These are phyloP conservation scores for Apotomis betuletana DNA, from an alignment of 2,888 invertebrate species.

Conservation along the genomic window DNA sequence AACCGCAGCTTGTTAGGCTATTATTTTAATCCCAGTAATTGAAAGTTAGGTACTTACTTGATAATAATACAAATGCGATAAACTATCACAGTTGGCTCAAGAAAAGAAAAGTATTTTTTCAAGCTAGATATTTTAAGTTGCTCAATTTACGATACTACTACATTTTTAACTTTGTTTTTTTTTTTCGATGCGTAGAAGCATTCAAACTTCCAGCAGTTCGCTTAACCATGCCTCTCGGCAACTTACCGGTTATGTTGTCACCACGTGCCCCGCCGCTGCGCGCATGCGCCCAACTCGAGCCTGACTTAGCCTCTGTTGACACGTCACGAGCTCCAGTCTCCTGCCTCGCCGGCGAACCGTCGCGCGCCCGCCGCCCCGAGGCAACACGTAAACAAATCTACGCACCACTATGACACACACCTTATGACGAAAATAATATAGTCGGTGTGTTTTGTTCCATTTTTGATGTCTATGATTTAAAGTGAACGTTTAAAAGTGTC, in stretches of 20 bases:
- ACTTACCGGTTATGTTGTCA: slow-evolving; percentile 33
- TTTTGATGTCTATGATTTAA: slow-evolving; percentile 76
- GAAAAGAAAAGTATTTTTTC: no score
- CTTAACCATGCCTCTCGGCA: neutral
- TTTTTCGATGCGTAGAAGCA: no score
- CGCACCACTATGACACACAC: slow-evolving; percentile 65
- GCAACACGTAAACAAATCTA: slow-evolving; percentile 66
- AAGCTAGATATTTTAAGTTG: no score
- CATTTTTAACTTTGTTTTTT: no score
- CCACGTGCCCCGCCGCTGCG: slow-evolving; percentile 45
- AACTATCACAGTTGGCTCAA: no score
- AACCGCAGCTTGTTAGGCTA: no score
- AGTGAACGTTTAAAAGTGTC: slow-evolving; percentile 70
- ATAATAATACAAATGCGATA: no score
- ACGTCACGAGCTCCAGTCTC: slow-evolving; percentile 65
- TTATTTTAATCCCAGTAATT: no score
- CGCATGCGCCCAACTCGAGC: slow-evolving; percentile 48
- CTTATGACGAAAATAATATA: slow-evolving; percentile 60
- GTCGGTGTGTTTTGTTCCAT: slow-evolving; percentile 69
- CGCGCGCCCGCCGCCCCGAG: slow-evolving; percentile 53
- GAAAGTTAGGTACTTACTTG: no score
- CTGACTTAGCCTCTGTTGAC: slow-evolving; percentile 46
- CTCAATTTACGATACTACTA: no score
- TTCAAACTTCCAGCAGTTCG: neutral
- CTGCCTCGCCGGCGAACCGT: slow-evolving; percentile 56